These are phyloP conservation scores for Sylvia borin DNA, from an alignment of 2,797 vertebrate genomes.

Conservation along the genomic window DNA sequence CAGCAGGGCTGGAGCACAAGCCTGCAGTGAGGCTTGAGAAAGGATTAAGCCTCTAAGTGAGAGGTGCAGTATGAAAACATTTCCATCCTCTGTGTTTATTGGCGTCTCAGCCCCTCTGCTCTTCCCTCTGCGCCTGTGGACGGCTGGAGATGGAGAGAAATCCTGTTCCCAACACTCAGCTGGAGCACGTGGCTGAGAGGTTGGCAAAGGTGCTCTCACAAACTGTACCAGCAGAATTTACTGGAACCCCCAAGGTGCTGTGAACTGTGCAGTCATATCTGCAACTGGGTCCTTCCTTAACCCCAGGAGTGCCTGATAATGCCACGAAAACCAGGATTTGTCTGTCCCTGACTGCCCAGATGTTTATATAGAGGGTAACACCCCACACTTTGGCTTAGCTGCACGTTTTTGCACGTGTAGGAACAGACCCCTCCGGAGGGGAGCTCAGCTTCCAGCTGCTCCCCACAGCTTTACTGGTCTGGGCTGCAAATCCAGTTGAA, in stretches of 20 bases:
- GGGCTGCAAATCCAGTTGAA: background rate
- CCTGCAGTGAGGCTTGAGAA: background rate
- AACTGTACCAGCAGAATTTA: background rate
- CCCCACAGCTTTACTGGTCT: background rate
- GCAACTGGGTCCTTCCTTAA: background rate
- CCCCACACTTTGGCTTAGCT: background rate
- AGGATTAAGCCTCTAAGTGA: background rate
- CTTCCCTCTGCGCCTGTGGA: background rate
- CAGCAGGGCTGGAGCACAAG: background rate
- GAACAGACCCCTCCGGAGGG: background rate
- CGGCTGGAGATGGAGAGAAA: background rate
- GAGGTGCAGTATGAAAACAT: background rate
- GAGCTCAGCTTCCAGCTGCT: background rate
- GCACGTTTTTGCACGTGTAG: rapidly evolving
- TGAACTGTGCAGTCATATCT: background rate
- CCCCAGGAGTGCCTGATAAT: background rate
- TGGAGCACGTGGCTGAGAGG: rapidly evolving
- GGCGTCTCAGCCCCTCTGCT: background rate
- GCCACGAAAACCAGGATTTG: background rate
- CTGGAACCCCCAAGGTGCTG: background rate
- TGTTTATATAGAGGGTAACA: background rate
- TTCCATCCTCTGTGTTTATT: background rate
- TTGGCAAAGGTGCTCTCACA: background rate
- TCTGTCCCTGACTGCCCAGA: background rate
- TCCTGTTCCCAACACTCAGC: background rate